Evolutionary conservation across 2,888 invertebrate species (phyloP).

Genomic region (Leptura quadrifasciata): DNA sequence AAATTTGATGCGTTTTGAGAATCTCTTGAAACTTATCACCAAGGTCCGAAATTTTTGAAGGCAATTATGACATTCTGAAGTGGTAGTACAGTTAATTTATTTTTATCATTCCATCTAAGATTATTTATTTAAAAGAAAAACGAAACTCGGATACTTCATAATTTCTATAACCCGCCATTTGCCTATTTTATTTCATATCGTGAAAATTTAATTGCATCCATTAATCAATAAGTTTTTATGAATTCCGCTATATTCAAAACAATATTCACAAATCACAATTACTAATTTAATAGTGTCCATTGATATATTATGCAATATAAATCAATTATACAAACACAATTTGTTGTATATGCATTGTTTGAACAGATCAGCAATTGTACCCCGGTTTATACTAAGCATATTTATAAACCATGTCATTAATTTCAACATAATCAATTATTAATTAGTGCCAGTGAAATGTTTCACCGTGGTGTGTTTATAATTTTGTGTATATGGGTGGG

Average conservation of each 20-base stretch:
- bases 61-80: no score
- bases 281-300: slow-evolving; percentile 38
- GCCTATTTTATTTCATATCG: no score
- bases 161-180: no score
- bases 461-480: slow-evolving; percentile 8
- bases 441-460: slow-evolving; percentile 36
- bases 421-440: slow-evolving; percentile 23
- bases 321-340: slow-evolving; percentile 49
- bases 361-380: slow-evolving; percentile 54
- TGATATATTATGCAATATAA: slow-evolving; percentile 49
- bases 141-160: no score
- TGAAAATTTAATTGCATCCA: no score
- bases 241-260: slow-evolving; percentile 1
- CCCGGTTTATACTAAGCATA: slow-evolving; percentile 40
- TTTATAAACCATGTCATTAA: slow-evolving; percentile 32
- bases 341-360: slow-evolving; percentile 51
- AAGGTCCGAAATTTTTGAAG: no score
- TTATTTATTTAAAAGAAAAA: no score
- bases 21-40: no score
- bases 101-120: no score
- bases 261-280: slow-evolving; percentile 40
- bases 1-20: no score
- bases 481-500: slow-evolving; percentile 18
- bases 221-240: no score
- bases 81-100: no score